A percentile compares a stretch with the other conserved stretches of the same genome.
Conservation (phyloP, 2,888 invertebrate species). For the Drosophila prostipennis region DNA sequence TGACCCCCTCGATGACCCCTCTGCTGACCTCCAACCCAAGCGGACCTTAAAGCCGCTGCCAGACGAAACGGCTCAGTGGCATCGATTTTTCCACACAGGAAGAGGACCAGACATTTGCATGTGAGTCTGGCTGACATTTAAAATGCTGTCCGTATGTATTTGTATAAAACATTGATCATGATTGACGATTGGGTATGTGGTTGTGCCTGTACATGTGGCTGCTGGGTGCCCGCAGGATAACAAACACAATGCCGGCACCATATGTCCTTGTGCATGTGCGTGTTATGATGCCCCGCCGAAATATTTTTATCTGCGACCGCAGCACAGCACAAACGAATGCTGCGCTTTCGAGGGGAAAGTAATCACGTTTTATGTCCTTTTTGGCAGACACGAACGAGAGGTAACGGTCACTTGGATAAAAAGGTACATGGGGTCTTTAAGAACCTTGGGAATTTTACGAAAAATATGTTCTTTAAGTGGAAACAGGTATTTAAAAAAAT, state of each 20-base stretch:
- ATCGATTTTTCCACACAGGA: conserved; percentile 61
- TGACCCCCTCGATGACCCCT: conserved; percentile 70
- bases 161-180: conserved; percentile 73
- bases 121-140: conserved; percentile 49
- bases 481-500: too few relatives aligned
- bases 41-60: conserved; percentile 48
- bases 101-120: conserved; percentile 42
- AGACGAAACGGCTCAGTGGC: conserved; percentile 25
- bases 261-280: conserved; percentile 35
- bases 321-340: conserved; percentile 50
- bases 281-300: conserved; percentile 37
- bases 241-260: conserved; percentile 43
- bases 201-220: too few relatives aligned
- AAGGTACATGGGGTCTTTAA: neutral
- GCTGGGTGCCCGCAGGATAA: conserved; percentile 52
- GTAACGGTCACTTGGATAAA: neutral
- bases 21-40: neutral
- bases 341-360: conserved; percentile 27
- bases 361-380: conserved; percentile 32
- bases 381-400: conserved; percentile 1
- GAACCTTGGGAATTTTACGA: neutral
- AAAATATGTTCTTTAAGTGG: too few relatives aligned
- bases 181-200: conserved; percentile 44
- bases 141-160: conserved; percentile 45
- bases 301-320: conserved; percentile 50